Base-by-base conservation (phyloP, 2,888 invertebrate species). In the Drosophila pegasa region DNA sequence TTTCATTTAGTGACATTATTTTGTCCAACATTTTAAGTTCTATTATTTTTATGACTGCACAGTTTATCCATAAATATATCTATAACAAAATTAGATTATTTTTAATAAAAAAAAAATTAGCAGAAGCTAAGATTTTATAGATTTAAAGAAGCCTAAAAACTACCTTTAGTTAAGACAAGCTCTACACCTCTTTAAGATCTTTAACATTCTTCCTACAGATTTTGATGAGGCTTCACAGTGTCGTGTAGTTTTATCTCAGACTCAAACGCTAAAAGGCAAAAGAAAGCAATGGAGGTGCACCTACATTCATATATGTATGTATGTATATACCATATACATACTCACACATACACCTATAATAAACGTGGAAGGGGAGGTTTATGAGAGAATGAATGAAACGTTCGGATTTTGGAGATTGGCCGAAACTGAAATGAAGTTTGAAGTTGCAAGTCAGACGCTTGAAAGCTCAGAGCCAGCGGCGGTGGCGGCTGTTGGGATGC, bases 401-500 rank as follows among this genome's bases (percentile, higher is more conserved):
- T 73, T 62, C 27, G 62, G 70, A 50, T 74, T 78, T 68, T 54
- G 52, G 50, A 79, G 70, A 83, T 69, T 76, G 72, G 65, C 47
- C 37, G 59, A 60, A 50, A 63, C 35, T 43, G 58, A 68, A 61
- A 71, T 76, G 75, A 63, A 59, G 64, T 59, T 68, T 68, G 69
- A 70, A 66, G 71, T 18, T 56, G 54, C 65, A 51, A 56, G 65
- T 58, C 48, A 57, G 57, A 58, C 61, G 69, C 64, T 81, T 73
- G 73, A 72, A 77, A 74, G 77, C 66, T 77, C n/a, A 43, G 47
- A 48, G 80, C 76, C 55, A 56, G 71, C 56, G 75, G 79, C 55
- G 52, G 60, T 47, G 35, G 74, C 35, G 47, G 20, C 38, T 43
- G 75, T 61, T 29, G 52, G 69, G 33, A 33, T 62, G 65, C 60